These are phyloP conservation scores for Sitta europaea DNA, from an alignment of 2,113 vertebrate genomes.

Conservation along the genomic window DNA sequence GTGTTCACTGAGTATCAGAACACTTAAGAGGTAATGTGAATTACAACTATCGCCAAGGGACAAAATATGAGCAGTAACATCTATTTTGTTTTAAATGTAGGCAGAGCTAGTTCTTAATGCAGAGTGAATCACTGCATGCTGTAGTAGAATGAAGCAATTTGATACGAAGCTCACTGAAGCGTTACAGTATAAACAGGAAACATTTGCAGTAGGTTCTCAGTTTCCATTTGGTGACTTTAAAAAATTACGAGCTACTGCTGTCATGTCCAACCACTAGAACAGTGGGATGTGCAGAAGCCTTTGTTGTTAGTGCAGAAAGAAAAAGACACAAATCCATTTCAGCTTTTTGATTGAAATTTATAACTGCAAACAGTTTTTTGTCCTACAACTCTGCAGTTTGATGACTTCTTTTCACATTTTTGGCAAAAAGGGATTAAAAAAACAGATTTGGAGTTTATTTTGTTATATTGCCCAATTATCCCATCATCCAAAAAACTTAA, in stretches of 20 bases:
- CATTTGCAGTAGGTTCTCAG: neutral
- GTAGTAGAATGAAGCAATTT: neutral
- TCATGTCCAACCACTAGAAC: neutral
- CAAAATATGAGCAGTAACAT: neutral
- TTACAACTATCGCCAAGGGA: neutral
- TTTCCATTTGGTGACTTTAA: neutral
- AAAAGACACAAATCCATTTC: neutral
- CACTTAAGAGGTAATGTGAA: neutral
- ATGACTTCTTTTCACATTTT: neutral
- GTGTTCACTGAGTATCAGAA: neutral
- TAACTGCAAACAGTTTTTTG: neutral
- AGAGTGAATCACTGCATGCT: neutral
- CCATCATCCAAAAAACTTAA: no score
- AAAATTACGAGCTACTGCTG: neutral
- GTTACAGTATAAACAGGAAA: neutral
- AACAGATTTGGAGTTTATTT: neutral
- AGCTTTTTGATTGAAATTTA: neutral
- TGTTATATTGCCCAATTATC: no score
- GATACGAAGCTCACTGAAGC: neutral
- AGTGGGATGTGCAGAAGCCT: neutral
- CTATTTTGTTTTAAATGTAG: neutral
- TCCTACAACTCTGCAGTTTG: neutral
- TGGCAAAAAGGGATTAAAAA: neutral
- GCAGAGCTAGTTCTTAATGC: neutral
- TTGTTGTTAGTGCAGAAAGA: neutral